Percentiles rank a stretch among this genome's conserved stretches.
phyloP scores from a whole-genome alignment of 2,888 invertebrate genomes.

The Cylindroiulus punctatus region DNA sequence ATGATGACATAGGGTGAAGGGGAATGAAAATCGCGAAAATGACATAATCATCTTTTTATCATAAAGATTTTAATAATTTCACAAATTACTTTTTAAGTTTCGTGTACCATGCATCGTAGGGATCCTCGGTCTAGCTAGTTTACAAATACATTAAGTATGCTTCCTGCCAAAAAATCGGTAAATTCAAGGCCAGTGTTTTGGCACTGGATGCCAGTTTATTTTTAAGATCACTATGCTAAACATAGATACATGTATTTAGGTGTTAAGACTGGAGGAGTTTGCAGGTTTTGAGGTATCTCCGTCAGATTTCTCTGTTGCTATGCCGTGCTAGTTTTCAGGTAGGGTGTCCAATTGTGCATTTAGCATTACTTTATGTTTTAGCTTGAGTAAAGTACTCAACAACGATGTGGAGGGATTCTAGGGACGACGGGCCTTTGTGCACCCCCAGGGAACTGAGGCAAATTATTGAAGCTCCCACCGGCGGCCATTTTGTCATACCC shows the following conservation, averaged over 20 bases:
- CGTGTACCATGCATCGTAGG: not conserved
- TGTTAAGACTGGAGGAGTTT: not conserved
- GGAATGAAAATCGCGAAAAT: too few species aligned
- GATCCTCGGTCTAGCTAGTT: not conserved
- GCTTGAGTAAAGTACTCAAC: not conserved
- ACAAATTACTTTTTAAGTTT: too few species aligned
- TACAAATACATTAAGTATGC: not conserved
- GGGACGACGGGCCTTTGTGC: constrained; percentile 62
- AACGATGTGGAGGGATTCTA: not conserved
- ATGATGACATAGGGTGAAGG: too few species aligned
- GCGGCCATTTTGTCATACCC: constrained; percentile 64
- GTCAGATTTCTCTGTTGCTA: constrained; percentile 6
- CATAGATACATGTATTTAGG: not conserved
- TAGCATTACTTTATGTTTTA: not conserved
- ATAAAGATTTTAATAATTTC: too few species aligned
- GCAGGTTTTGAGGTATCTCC: not conserved
- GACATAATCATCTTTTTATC: too few species aligned
- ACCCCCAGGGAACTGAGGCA: constrained; percentile 63
- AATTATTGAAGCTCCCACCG: constrained; percentile 64
- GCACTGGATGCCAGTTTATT: not conserved
- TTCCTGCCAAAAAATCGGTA: constrained; percentile 7
- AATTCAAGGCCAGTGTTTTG: constrained; percentile 5
- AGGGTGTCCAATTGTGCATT: not conserved
- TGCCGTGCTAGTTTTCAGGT: not conserved
- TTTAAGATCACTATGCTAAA: not conserved